A percentile compares a stretch with the other conserved stretches of the same genome.
Conservation (phyloP, 2,888 invertebrate genomes). For the Rhyacophila evoluta region DNA sequence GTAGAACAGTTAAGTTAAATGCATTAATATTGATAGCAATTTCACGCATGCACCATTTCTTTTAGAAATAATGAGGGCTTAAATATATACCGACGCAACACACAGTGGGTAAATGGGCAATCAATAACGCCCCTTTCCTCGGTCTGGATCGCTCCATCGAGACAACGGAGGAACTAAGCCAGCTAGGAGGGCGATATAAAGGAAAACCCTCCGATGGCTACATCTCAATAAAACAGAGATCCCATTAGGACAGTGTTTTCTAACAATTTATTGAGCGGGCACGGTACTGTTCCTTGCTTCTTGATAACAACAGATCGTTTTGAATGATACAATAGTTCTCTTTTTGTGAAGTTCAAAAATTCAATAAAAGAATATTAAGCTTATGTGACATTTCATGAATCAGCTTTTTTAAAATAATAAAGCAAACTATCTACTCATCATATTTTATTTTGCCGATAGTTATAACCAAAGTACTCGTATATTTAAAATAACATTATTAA, state of each 20-base stretch:
- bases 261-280: background rate
- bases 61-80: slow-evolving; percentile 14
- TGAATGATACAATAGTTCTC: background rate
- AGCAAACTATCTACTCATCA: too few relatives aligned
- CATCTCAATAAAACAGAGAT: slow-evolving; percentile 34
- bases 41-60: background rate
- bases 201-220: slow-evolving; percentile 36
- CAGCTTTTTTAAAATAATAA: too few relatives aligned
- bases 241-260: slow-evolving; percentile 14
- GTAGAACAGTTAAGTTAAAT: background rate
- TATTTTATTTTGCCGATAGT: too few relatives aligned
- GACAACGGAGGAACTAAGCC: background rate
- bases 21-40: slow-evolving; percentile 9
- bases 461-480: too few relatives aligned
- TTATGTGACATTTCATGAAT: too few relatives aligned
- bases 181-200: slow-evolving; percentile 33
- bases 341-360: too few relatives aligned
- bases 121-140: slow-evolving; percentile 21
- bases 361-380: too few relatives aligned
- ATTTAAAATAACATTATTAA: too few relatives aligned
- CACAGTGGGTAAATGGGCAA: slow-evolving; percentile 19
- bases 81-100: slow-evolving; percentile 2
- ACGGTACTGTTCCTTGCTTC: background rate
- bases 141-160: slow-evolving; percentile 15
- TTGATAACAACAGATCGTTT: slow-evolving; percentile 8